Base-by-base conservation (phyloP, 2,797 vertebrate species). In the Muraenolepis orangiensis region DNA sequence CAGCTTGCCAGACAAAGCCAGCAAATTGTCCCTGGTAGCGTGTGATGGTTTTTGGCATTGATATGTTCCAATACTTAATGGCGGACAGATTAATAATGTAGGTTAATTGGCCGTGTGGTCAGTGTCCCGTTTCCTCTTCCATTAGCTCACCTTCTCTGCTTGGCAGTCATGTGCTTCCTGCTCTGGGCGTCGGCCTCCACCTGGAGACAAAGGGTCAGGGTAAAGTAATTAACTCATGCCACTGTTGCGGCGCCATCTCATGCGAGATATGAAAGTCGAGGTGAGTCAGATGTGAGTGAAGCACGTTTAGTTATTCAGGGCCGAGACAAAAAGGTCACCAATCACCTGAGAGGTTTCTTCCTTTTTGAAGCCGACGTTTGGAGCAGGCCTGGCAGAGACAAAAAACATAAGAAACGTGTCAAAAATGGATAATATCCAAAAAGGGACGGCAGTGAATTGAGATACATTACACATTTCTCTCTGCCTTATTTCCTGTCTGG, bases 101-200 rank as follows among this genome's bases (percentile, higher is more conserved):
- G n/a, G 7, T 31, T 18, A 61, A 20, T 6, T 36, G 18, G 18
- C 57, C 57, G 36, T 29, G 36, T 29, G 26, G 66, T 66, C 34
- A 14, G 16, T 70, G 10, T 70, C 57, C n/a, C 2, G 4, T 78
- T 77, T 70, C 31, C 31, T 12, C 66, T 72, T 72, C 23, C 23
- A 30, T 36, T 51, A 23, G 16, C 82, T 94, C 91, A 99, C 98
- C 96, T 95, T 86, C 95, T 94, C 90, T 99, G 95, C 86, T 96
- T 98, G 80, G 96, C 96, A 31, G 96, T 96, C 83, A 97, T 90
- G 81, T 96, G 96, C 86, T 97, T 96, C 72, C 87, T 93, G 38
- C 91, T 93, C 70, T 94, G 95, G 70, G 88, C 76, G 74, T 94
- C 95, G 36, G 67, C 76, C 6, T 95, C 94, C 46, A 68, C 80